phyloP scores from a whole-genome alignment of 2,113 vertebrate species.

The Onychostruthus taczanowskii region DNA sequence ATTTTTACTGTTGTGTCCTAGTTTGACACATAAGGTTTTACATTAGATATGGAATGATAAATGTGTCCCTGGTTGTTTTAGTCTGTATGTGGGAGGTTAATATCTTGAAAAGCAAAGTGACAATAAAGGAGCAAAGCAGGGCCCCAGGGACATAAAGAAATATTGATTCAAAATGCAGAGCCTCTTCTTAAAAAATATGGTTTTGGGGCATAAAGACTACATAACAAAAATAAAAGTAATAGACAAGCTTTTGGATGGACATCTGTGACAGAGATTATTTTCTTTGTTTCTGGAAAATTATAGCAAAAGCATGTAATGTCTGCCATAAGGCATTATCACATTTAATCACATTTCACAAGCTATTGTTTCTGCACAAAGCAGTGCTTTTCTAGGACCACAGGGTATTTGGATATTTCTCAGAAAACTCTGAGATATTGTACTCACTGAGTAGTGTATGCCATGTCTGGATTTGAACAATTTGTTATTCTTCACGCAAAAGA shows the following conservation, averaged over 20 bases:
- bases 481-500: not conserved
- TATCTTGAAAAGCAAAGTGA: not conserved
- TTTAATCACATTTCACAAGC: slow-evolving; percentile 26
- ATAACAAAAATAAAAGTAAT: not conserved
- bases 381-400: not conserved
- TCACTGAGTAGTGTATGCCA: not conserved
- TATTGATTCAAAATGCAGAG: not conserved
- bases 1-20: not conserved
- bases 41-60: not conserved
- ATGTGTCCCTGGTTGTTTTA: not conserved
- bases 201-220: not conserved
- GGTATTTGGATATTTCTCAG: not conserved
- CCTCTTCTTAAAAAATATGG: not conserved
- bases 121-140: not conserved
- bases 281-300: not conserved
- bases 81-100: not conserved
- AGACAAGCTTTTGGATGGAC: not conserved
- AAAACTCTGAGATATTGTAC: not conserved
- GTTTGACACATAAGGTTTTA: not conserved
- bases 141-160: not conserved
- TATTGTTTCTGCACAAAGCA: not conserved
- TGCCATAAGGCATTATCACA: not conserved
- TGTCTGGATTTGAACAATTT: not conserved
- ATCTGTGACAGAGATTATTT: not conserved
- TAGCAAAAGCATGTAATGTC: not conserved